These are phyloP conservation scores for Triops longicaudatus DNA, from an alignment of 1,140 invertebrate species.

Conservation along the genomic window DNA sequence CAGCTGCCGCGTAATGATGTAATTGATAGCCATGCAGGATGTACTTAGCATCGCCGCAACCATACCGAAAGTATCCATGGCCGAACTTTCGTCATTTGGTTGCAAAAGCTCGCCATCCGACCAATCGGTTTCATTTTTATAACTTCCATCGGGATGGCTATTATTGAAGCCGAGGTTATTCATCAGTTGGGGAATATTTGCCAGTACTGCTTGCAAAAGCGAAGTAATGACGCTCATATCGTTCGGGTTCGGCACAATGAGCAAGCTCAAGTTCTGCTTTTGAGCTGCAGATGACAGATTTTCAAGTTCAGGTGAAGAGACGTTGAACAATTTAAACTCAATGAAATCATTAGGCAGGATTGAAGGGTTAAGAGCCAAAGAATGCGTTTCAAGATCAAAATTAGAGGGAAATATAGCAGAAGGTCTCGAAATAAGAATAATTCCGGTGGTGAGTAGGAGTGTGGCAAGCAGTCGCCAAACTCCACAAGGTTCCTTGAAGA, in stretches of 20 bases:
- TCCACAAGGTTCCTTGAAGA: conserved; percentile 16
- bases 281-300: neutral
- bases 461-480: neutral
- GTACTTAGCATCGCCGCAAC: conserved; percentile 13
- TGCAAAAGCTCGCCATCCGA: neutral
- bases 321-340: neutral
- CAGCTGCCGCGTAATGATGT: conserved; percentile 19
- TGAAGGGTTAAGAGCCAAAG: neutral
- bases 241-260: conserved; percentile 17
- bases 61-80: conserved; percentile 17
- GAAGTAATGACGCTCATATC: neutral
- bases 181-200: neutral
- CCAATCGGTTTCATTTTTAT: neutral
- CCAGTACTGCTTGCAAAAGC: conserved; percentile 2
- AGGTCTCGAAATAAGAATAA: conserved; percentile 16
- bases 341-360: neutral
- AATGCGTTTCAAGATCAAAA: neutral
- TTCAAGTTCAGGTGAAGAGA: neutral
- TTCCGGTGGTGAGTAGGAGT: neutral
- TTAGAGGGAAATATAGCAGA: neutral
- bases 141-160: neutral
- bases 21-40: conserved; percentile 21
- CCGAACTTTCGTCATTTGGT: neutral
- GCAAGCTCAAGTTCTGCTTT: conserved; percentile 7
- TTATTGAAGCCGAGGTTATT: neutral